Conservation (phyloP, 2,113 vertebrate genomes). For the Microcebus griseorufus region DNA sequence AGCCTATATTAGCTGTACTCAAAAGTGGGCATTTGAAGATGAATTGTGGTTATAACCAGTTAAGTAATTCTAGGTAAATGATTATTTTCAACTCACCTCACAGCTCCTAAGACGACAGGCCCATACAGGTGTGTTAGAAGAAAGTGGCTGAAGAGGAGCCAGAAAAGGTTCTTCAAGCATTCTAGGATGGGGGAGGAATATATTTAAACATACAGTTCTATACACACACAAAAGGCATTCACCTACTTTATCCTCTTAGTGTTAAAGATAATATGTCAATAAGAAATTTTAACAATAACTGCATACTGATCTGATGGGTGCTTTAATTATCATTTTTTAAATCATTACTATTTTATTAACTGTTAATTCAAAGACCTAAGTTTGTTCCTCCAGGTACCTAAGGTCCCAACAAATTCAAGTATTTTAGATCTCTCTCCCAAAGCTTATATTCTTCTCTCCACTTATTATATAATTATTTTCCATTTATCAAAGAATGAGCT, state of each 20-base stretch:
- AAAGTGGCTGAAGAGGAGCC: constrained; percentile 84
- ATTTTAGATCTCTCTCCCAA: constrained; percentile 12
- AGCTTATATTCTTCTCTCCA: constrained; percentile 23
- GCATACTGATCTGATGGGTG: not conserved
- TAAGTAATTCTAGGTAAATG: constrained; percentile 35
- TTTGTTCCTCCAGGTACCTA: constrained; percentile 7
- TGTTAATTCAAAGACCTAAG: not conserved
- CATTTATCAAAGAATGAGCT: constrained; percentile 29
- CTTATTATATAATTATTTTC: constrained; percentile 27
- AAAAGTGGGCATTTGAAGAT: not conserved
- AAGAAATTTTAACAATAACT: constrained; percentile 1
- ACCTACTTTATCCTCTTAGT: not conserved
- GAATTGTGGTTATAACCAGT: not conserved
- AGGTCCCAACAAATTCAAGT: constrained; percentile 18
- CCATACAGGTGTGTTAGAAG: constrained; percentile 87
- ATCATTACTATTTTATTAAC: not conserved
- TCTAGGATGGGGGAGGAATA: constrained; percentile 69
- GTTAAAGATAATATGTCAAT: not conserved
- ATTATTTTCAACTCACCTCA: constrained; percentile 84
- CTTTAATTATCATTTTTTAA: constrained; percentile 10
- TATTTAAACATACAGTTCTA: not conserved
- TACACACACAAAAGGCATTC: not conserved
- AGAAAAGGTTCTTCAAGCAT: constrained; percentile 81
- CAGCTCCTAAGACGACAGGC: constrained; percentile 87
- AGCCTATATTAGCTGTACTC: not conserved